Base-by-base conservation (phyloP, 1,140 invertebrate species). In the Cydia fagiglandana region DNA sequence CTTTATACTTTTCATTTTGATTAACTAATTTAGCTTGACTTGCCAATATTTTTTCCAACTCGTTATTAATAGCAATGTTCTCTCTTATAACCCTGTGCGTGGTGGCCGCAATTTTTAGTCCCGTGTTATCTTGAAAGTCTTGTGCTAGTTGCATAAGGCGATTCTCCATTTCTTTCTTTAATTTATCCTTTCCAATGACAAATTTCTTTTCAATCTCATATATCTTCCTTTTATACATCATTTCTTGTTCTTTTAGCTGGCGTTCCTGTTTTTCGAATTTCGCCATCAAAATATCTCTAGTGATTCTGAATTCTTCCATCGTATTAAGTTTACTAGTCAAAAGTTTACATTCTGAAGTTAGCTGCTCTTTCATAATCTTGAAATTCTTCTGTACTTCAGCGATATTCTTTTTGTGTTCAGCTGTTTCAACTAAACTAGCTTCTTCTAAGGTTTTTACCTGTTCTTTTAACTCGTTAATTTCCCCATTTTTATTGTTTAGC, bases 131-230 rank as follows among this genome's bases (percentile, higher is more conserved):
- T 76, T 96, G 95, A 86, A 98, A 98, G 83, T 97, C 96, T 80
- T 96, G 94, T 0, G 97, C 96, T 0, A 98, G 93, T 81, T 97
- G 94, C 30, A 96, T 93, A 10, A 98, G 92, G 77, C 96, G 94
- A 56, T 95, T 94, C 83, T 98, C 96, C 95, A 98, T 97, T 86
- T 98, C 97, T 85, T 96, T 97, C 86, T 98, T 97, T 64, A 98
- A 91, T 79, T 97, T 97, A 85, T 94, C 96, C 93, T 97, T 98
- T 70, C 96, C 95, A 20, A 97, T 95, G 4, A 98, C 96, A 76
- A 96, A 95, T 82, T 97, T 96, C 84, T 96, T 96, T 89, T 98
- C 97, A 38, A 96, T 94, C 80, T 96, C 95, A 83, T 98, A 97
- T 12, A 98, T 93, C 24, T 94, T 93, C 79, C 96, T 94, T 82